Percentiles rank a stretch among this genome's conserved stretches.
Evolutionary conservation across 2,797 vertebrate genomes (phyloP).

Genomic region (Zenarchopterus dispar): DNA sequence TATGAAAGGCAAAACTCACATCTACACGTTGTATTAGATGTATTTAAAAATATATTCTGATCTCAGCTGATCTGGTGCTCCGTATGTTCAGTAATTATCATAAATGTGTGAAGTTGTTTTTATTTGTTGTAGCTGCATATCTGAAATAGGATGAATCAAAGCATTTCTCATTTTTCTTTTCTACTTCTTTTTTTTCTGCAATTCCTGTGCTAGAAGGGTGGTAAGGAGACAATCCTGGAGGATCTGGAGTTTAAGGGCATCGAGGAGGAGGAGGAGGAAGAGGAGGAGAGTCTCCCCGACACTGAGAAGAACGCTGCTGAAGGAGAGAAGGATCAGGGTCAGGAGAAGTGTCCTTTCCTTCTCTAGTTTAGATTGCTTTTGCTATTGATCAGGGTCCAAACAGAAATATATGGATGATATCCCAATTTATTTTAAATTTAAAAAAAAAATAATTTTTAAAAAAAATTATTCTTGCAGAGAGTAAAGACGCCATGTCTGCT

Average conservation of each 20-base stretch:
- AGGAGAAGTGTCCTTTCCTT: not conserved
- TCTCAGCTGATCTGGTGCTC: too few relatives aligned
- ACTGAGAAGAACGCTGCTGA: constrained; percentile 63
- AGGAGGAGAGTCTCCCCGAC: constrained; percentile 65
- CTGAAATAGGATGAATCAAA: too few relatives aligned
- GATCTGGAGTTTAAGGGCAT: constrained; percentile 91
- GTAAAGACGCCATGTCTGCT: constrained; percentile 62
- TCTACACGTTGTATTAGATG: too few relatives aligned
- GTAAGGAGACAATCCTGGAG: constrained; percentile 88
- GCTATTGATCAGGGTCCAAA: not conserved
- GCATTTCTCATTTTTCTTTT: not conserved
- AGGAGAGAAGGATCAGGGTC: constrained; percentile 77
- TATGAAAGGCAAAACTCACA: too few relatives aligned
- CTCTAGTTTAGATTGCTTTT: not conserved
- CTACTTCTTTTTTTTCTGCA: not conserved
- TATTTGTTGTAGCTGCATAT: too few relatives aligned
- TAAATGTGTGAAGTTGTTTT: too few relatives aligned
- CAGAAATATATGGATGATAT: not conserved
- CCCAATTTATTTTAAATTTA: too few relatives aligned
- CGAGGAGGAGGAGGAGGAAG: constrained; percentile 86
- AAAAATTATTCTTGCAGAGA: constrained; percentile 60
- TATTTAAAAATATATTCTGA: too few relatives aligned
- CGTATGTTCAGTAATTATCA: too few relatives aligned
- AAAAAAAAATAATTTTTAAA: too few relatives aligned
- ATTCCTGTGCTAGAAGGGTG: constrained; percentile 80